Evolutionary conservation across 2,797 vertebrate genomes (phyloP).

Genomic region (Lacerta viridis): DNA sequence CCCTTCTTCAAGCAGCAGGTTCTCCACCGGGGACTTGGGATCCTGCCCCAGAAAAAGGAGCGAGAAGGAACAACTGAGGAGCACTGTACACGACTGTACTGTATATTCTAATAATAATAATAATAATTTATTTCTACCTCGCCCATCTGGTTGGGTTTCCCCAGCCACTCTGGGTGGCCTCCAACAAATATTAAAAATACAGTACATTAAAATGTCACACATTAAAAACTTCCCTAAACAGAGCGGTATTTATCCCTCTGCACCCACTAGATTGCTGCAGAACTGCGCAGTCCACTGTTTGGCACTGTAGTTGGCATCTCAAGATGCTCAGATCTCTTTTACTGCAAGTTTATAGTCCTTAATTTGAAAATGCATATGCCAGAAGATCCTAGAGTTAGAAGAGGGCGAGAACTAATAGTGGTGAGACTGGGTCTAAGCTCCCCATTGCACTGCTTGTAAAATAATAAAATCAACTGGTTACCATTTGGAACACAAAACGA

Average conservation of each 20-base stretch:
- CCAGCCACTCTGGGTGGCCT: too few relatives aligned
- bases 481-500: background rate
- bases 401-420: background rate
- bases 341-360: background rate
- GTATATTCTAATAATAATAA: too few relatives aligned
- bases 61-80: background rate
- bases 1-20: constrained; percentile 73
- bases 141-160: too few relatives aligned
- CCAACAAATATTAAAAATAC: too few relatives aligned
- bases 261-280: background rate
- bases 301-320: background rate
- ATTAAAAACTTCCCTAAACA: background rate
- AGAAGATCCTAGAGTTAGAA: background rate
- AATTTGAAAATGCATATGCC: too few relatives aligned
- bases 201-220: too few relatives aligned
- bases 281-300: too few relatives aligned
- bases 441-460: background rate
- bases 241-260: too few relatives aligned
- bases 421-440: background rate
- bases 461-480: background rate
- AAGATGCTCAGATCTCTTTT: background rate
- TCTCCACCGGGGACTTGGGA: constrained; percentile 78
- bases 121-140: too few relatives aligned
- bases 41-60: constrained; percentile 72
- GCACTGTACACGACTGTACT: accelerated